phyloP scores from a whole-genome alignment of 2,888 invertebrate genomes.

The Carcina quercana region DNA sequence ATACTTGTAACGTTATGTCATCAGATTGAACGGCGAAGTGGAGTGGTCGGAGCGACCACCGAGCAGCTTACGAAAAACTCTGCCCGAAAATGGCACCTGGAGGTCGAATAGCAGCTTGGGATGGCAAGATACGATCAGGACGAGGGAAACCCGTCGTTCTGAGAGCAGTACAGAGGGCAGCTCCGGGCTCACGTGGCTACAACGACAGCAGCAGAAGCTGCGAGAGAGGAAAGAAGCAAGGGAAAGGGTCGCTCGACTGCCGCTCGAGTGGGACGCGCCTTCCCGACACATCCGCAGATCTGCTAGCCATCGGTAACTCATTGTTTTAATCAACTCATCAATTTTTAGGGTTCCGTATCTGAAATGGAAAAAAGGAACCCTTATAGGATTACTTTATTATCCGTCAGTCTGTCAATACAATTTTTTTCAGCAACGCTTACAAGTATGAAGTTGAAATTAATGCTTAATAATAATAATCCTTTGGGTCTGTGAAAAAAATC shows the following conservation, averaged over 20 bases:
- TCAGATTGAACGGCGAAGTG: conserved; percentile 56
- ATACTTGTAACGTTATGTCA: conserved; percentile 18
- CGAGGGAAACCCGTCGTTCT: conserved; percentile 53
- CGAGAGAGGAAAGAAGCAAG: conserved; percentile 84
- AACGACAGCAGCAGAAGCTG: conserved; percentile 87
- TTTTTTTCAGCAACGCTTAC: too few relatives aligned
- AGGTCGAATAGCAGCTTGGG: conserved; percentile 55
- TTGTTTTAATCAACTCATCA: too few relatives aligned
- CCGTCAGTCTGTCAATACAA: too few relatives aligned
- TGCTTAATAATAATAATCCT: too few relatives aligned
- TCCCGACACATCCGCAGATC: conserved; percentile 64
- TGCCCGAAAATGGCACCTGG: conserved; percentile 57
- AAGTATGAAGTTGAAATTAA: too few relatives aligned
- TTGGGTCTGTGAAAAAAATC: too few relatives aligned
- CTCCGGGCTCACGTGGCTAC: conserved; percentile 84
- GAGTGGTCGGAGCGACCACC: conserved; percentile 58
- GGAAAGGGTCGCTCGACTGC: conserved; percentile 81
- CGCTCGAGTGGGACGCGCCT: conserved; percentile 76
- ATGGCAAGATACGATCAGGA: conserved; percentile 51
- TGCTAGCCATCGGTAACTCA: conserved; percentile 65
- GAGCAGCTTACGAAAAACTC: conserved; percentile 39
- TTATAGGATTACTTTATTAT: too few relatives aligned
- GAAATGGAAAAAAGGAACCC: too few relatives aligned
- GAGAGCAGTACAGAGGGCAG: conserved; percentile 52
- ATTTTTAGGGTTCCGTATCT: too few relatives aligned